Evolutionary conservation across 2,797 vertebrate genomes (phyloP).

Genomic region (Phalloptychus januarius): DNA sequence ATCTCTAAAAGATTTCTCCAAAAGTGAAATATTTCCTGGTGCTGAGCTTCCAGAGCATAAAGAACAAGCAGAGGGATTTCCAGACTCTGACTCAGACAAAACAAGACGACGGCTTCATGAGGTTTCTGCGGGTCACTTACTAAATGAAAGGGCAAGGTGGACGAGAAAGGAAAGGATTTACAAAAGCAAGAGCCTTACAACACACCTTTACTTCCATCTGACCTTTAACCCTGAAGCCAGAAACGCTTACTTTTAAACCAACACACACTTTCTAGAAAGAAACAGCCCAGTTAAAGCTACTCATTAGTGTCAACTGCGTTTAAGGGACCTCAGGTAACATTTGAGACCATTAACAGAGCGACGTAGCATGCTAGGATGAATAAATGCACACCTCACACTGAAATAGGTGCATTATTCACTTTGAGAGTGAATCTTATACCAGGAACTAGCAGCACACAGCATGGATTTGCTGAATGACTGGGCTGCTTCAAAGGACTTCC

Average conservation of each 20-base stretch:
- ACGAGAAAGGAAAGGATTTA: background rate
- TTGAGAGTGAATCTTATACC: slow-evolving; percentile 23
- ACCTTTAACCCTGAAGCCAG: slow-evolving; percentile 39
- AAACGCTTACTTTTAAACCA: slow-evolving; percentile 7
- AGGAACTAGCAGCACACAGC: slow-evolving; percentile 16
- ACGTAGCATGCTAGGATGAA: slow-evolving; percentile 41
- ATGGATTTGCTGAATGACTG: slow-evolving; percentile 39
- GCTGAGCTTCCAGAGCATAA: background rate
- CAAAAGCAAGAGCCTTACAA: slow-evolving; percentile 1
- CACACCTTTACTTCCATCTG: slow-evolving; percentile 18
- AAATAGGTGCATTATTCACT: slow-evolving; percentile 34
- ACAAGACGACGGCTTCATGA: background rate
- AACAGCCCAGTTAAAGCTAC: slow-evolving; percentile 12
- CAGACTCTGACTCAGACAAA: background rate
- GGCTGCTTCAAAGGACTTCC: slow-evolving; percentile 40
- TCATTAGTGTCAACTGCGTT: slow-evolving; percentile 28
- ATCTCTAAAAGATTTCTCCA: background rate
- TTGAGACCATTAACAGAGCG: slow-evolving; percentile 16
- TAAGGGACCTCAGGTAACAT: slow-evolving; percentile 19
- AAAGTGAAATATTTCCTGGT: background rate
- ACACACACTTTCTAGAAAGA: slow-evolving; percentile 5
- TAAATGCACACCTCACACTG: slow-evolving; percentile 40
- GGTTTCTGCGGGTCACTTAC: slow-evolving; percentile 12
- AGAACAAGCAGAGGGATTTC: background rate
- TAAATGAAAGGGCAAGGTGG: slow-evolving; percentile 50